Conservation (phyloP, 2,888 invertebrate species). For the Lycia hirtaria region DNA sequence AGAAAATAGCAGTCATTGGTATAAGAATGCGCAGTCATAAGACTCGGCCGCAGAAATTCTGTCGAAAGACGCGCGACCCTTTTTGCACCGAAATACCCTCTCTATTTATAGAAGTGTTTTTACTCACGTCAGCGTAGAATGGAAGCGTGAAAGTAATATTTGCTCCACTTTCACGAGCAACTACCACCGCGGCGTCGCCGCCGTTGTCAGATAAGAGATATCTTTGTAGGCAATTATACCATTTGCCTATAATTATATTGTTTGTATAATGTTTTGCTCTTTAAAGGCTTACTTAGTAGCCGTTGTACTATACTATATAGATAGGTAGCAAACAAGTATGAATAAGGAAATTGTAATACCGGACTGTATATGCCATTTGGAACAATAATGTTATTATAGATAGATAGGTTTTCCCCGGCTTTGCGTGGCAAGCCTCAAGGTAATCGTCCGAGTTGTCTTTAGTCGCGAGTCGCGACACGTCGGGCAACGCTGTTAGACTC, state of each 20-base stretch:
- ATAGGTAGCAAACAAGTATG: no score
- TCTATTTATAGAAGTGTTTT: conserved; percentile 31
- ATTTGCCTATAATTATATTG: neutral
- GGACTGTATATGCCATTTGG: no score
- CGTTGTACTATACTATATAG: no score
- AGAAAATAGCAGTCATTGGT: conserved; percentile 11
- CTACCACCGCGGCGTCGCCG: conserved; percentile 7
- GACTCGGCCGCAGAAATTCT: no score
- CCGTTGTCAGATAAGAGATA: conserved; percentile 1
- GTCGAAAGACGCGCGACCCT: conserved; percentile 31
- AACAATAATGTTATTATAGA: no score
- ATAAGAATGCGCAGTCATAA: conserved; percentile 30
- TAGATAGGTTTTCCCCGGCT: no score
- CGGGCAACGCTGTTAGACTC: no score
- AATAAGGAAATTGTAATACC: no score
- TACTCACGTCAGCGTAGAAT: conserved; percentile 14
- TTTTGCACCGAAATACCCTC: conserved; percentile 29
- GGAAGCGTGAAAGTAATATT: conserved; percentile 14
- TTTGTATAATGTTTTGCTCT: neutral
- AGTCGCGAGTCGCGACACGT: no score
- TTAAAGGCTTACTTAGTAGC: no score
- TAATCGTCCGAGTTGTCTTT: no score
- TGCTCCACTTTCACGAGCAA: conserved; percentile 11
- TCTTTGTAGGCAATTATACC: conserved; percentile 15
- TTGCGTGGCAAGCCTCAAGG: no score